Evolutionary conservation across 2,888 invertebrate genomes (phyloP).

Genomic region (Dendrolimus pini): DNA sequence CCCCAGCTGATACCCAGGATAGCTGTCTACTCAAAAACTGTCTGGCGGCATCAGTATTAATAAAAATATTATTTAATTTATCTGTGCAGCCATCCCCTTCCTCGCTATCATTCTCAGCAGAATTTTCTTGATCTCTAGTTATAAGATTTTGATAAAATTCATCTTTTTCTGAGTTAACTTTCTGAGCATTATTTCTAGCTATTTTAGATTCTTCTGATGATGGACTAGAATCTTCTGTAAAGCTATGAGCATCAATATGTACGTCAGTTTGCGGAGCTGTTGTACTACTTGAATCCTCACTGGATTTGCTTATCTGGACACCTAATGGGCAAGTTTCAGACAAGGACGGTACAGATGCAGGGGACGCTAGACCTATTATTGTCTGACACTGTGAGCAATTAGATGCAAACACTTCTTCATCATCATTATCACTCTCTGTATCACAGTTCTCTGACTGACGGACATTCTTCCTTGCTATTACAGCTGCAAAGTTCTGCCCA

Average conservation of each 20-base stretch:
- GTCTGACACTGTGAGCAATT: slow-evolving; percentile 81
- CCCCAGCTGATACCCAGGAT: slow-evolving; percentile 83
- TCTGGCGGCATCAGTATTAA: slow-evolving; percentile 86
- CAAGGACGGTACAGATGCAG: slow-evolving; percentile 76
- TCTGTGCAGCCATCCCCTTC: slow-evolving; percentile 42
- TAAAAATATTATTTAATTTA: slow-evolving; percentile 81
- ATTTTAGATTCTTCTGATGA: slow-evolving; percentile 74
- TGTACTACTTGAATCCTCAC: slow-evolving; percentile 78
- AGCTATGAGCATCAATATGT: slow-evolving; percentile 70
- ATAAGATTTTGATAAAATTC: slow-evolving; percentile 30
- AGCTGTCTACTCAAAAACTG: slow-evolving; percentile 85
- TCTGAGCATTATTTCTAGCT: slow-evolving; percentile 58
- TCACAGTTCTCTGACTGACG: slow-evolving; percentile 69
- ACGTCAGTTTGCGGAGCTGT: slow-evolving; percentile 76
- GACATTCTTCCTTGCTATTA: slow-evolving; percentile 80
- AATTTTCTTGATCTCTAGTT: slow-evolving; percentile 36
- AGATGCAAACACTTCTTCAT: slow-evolving; percentile 80
- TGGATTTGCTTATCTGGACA: slow-evolving; percentile 75
- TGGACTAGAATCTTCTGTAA: slow-evolving; percentile 75
- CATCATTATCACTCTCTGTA: slow-evolving; percentile 77
- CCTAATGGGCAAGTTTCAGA: slow-evolving; percentile 81
- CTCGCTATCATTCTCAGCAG: slow-evolving; percentile 38
- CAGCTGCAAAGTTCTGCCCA: slow-evolving; percentile 86
- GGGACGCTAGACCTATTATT: slow-evolving; percentile 73
- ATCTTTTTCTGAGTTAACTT: slow-evolving; percentile 32